Base-by-base conservation (phyloP, 2,797 vertebrate genomes). In the Mus minutoides region DNA sequence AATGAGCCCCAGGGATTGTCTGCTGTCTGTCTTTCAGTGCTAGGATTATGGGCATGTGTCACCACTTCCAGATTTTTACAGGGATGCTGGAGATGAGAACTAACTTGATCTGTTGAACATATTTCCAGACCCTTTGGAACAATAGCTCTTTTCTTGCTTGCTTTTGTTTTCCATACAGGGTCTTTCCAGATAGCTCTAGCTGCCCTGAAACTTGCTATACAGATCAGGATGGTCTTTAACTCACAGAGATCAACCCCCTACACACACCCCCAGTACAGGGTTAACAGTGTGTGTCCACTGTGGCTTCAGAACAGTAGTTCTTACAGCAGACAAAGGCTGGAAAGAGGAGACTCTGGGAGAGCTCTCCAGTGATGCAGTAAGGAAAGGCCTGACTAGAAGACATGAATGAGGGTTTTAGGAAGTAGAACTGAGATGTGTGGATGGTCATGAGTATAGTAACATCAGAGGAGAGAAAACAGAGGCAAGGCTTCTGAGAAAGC, bases 381-480 rank as follows among this genome's bases (percentile, higher is more conserved):
- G 90, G 29, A 82, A 73, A 67, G 46, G 56, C 31, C 46, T 64
- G 71, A 62, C 54, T 2, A 31, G 78, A 83, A 46, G 49, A 49
- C 11, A 46, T 0, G 8, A 75, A 7, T 12, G 52, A 78, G 34
- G 91, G 64, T 60, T 67, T 84, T 14, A 49, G 56, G 62, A 49
- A 12, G 64, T 14, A 14, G 40, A 26, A 56, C 19, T 29, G 16
- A 82, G 77, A 86, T 7, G 19, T 2, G 2, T 58, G 54, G 19
- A 2, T 6, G 21, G 4, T 21, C 24, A 26, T 37, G 29, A 13
- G 21, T 1, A 12, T 4, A n/a, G n/a, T n/a, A 29, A n/a, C 43
- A 21, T 6, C n/a, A 17, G 87, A 94, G 78, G 58, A 88, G 2
- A 31, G 69, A 14, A n/a, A n/a, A 76, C 19, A 9, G 2, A 56